Base-by-base conservation (phyloP, 2,113 vertebrate species). In the Gymnarchus niloticus region DNA sequence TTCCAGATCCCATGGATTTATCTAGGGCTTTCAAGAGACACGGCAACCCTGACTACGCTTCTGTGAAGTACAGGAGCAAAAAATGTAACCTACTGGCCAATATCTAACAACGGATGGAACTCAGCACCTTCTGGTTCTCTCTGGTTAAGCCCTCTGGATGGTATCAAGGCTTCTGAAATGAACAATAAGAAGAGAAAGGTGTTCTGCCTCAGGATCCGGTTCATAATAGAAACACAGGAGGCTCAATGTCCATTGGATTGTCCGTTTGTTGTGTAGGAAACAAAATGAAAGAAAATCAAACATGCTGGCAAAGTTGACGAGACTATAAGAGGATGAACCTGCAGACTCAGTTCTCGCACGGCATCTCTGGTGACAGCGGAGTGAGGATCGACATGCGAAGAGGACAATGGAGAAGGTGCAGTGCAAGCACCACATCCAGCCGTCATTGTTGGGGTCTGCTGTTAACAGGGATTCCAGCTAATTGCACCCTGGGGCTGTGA, bases 401-500 rank as follows among this genome's bases (percentile, higher is more conserved):
- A 33, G 25, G 48, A 61, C 41, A 21, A 76, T 44, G 77, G 69
- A 82, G 56, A 3, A 65, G 25, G 56, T 76, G 82, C 61, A 73
- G 81, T 57, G 65, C 78, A 81, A 51, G 78, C 56, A 52, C 41
- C 73, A 82, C 84, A 85, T 83, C 84, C 51, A 4, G 76, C 41
- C 23, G 0, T 41, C 85, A 76, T 88, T 89, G 86, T 89, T 87
- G 76, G 41, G 56, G 87, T 83, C 83, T 76, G 84, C 51, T 88
- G 76, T 59, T 87, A 87, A 87, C 85, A n/a, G 86, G 87, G 83
- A 83, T 85, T 37, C 77, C 49, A 59, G 49, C 81, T 87, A 86
- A 90, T 90, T 88, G 83, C 82, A 76, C 86, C 89, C 83, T 65
- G 80, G 83, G 88, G 85, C 86, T 87, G 84, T 82, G 82, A 85